Evolutionary conservation across 2,888 invertebrate genomes (phyloP).

Genomic region (Anthrax anthrax): DNA sequence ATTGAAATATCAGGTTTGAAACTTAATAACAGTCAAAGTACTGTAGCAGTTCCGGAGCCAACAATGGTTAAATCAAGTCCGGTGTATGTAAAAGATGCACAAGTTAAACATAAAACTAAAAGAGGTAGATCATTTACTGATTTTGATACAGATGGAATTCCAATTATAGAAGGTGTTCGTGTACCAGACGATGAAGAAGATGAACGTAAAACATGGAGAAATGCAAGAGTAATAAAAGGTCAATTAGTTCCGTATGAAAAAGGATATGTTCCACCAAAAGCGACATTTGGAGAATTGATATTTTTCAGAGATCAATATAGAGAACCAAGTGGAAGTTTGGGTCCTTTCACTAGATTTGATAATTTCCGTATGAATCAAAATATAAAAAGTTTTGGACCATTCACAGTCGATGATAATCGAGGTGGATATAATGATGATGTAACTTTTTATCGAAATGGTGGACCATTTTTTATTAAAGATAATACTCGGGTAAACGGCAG

Average conservation of each 20-base stretch:
- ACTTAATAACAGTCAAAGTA: constrained; percentile 32
- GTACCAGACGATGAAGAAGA: constrained; percentile 75
- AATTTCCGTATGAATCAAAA: constrained; percentile 37
- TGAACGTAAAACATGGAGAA: constrained; percentile 65
- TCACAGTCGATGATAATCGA: constrained; percentile 44
- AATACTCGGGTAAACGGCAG: constrained; percentile 45
- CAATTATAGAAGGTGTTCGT: constrained; percentile 66
- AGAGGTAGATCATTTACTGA: constrained; percentile 49
- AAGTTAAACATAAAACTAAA: constrained; percentile 33
- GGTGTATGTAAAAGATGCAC: constrained; percentile 39
- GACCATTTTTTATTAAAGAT: constrained; percentile 49
- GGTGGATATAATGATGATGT: constrained; percentile 17
- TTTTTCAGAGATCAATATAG: constrained; percentile 5
- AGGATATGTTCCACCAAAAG: constrained; percentile 44
- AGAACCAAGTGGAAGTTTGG: constrained; percentile 27
- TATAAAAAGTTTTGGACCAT: constrained; percentile 36
- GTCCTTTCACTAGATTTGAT: constrained; percentile 47
- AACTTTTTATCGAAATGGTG: constrained; percentile 32
- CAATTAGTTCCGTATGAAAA: constrained; percentile 61
- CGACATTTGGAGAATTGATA: constrained; percentile 10
- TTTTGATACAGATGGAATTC: constrained; percentile 56
- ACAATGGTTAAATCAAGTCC: constrained; percentile 53
- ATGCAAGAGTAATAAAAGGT: constrained; percentile 76
- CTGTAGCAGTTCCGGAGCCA: constrained; percentile 49
- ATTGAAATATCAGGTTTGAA: constrained; percentile 39